Evolutionary conservation across 1,140 invertebrate genomes (phyloP).

Genomic region (Scaptomyza hsui): DNA sequence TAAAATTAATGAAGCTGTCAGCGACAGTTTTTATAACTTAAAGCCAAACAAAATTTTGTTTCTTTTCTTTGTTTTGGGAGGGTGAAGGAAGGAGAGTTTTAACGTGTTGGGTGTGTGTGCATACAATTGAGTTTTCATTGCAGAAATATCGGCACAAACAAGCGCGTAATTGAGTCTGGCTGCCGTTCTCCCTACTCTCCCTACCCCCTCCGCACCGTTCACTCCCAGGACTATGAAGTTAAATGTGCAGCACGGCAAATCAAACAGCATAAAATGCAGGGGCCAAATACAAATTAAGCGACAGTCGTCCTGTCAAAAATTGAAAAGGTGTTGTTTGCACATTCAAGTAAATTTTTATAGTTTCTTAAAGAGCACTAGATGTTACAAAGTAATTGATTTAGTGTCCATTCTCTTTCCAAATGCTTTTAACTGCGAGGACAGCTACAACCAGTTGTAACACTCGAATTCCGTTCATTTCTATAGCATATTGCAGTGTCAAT

Average conservation of each 20-base stretch:
- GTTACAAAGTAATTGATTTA: slow-evolving; percentile 8
- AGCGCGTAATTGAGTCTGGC: slow-evolving; percentile 69
- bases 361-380: neutral
- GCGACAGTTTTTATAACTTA: slow-evolving; percentile 27
- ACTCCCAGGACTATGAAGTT: neutral
- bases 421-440: slow-evolving; percentile 36
- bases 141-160: slow-evolving; percentile 66
- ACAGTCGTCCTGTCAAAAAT: slow-evolving; percentile 43
- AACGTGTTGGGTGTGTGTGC: slow-evolving; percentile 29
- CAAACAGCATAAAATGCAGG: slow-evolving; percentile 62
- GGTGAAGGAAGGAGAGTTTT: neutral
- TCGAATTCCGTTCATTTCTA: neutral
- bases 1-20: slow-evolving; percentile 38
- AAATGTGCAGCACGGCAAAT: slow-evolving; percentile 24
- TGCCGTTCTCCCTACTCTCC: neutral
- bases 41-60: slow-evolving; percentile 11
- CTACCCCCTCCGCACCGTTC: neutral
- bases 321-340: slow-evolving; percentile 61
- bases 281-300: slow-evolving; percentile 65
- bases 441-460: slow-evolving; percentile 30
- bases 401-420: slow-evolving; percentile 2
- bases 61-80: neutral
- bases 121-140: slow-evolving; percentile 68
- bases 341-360: neutral
- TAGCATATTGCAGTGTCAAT: slow-evolving; percentile 62